Conservation (phyloP, 2,113 vertebrate genomes). For the Pseudorhombus dupliciocellatus region DNA sequence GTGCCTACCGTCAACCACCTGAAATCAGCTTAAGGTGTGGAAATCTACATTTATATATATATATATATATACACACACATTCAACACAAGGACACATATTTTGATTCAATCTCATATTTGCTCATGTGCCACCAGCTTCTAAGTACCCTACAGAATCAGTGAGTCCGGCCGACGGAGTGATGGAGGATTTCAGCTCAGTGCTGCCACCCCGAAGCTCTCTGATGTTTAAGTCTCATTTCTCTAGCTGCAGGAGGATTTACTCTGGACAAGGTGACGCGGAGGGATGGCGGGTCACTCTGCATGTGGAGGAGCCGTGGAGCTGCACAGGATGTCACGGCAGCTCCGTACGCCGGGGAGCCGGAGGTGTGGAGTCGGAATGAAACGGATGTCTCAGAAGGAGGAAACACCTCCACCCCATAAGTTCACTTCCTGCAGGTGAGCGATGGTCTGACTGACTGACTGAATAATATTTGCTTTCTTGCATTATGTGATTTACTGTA, state of each 20-base stretch:
- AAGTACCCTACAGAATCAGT: too few species aligned
- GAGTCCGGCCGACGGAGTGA: too few species aligned
- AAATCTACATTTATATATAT: slow-evolving; percentile 33
- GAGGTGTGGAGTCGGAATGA: background rate
- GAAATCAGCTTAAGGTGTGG: slow-evolving; percentile 18
- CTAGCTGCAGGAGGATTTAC: slow-evolving; percentile 13
- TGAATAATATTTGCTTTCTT: slow-evolving; percentile 44
- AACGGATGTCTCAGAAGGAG: background rate
- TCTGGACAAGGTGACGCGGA: slow-evolving; percentile 37
- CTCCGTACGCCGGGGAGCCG: slow-evolving; percentile 4
- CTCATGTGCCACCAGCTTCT: slow-evolving; percentile 10
- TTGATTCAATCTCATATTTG: background rate
- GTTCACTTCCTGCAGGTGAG: slow-evolving; percentile 5
- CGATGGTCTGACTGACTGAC: slow-evolving; percentile 19
- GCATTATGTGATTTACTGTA: slow-evolving; percentile 43
- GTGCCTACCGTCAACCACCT: background rate
- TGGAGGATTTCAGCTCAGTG: background rate
- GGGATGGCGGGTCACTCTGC: too few species aligned
- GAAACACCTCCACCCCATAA: background rate
- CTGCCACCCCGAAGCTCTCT: slow-evolving; percentile 50
- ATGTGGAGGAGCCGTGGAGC: background rate
- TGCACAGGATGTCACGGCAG: background rate
- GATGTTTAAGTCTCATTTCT: slow-evolving; percentile 62
- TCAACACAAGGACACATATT: background rate
- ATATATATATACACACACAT: too few species aligned